Evolutionary conservation across 2,888 invertebrate species (phyloP), one percentile per base, ranked within the genome.

Genomic region (Rotaria magnacalcarata): DNA sequence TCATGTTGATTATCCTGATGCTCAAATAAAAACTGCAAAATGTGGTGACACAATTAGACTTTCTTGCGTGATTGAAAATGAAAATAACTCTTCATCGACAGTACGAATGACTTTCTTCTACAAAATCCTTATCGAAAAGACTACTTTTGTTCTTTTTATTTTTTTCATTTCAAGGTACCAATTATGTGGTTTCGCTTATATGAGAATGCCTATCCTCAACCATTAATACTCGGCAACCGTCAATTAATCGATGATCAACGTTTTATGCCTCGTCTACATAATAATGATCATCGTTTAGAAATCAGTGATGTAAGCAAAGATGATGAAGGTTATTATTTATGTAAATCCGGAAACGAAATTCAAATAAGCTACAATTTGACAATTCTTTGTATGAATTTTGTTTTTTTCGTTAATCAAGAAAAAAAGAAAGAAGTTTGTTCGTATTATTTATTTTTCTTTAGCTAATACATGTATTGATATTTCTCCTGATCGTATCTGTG

Each of bases 181-280:
- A 21, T 54, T 21, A 54, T 54, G 54, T 54, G 54, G 54, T 54
- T 54, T 80, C 80, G 80, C 47, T 47, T 80, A n/a, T 80, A n/a
- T 47, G 80, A 80, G 24, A 80, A 80, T 80, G 80, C 80, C 4
- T 80, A 80, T 80, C 80, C 80, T 24, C 80, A 80, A 80, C 47
- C 80, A n/a, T 80, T 80, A 47, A 47, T 80, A 11, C 80, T 80
- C n/a, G 80, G 80, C n/a, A 47, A 80, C 47, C 43, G 80, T 2
- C 80, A 80, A 80, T 80, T 80, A n/a, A 47, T n/a, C 14, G 80
- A 80, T n/a, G 80, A 80, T n/a, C 47, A 80, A n/a, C 80, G 80
- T 47, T 80, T 80, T n/a, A 80, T 80, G 43, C 47, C 47, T 11
- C 21, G 80, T 24, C n/a, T 14, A 10, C 80, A 80, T 24, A 80